A percentile compares a stretch with the other conserved stretches of the same genome.
Evolutionary conservation across 2,797 vertebrate genomes (phyloP).

Genomic region (Etheostoma nigrum): DNA sequence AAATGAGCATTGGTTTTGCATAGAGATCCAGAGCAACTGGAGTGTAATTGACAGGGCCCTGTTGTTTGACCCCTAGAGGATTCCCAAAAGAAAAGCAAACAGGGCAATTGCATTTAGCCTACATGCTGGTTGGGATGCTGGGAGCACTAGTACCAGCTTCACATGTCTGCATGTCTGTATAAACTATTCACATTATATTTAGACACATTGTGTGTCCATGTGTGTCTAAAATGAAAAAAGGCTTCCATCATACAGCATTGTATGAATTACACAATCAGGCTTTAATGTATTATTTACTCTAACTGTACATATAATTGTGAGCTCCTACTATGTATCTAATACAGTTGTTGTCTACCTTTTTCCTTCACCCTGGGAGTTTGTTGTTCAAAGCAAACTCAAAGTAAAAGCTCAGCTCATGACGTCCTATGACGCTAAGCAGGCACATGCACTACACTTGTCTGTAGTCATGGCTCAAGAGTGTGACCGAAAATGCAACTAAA

Average conservation of each 20-base stretch:
- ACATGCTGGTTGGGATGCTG: conserved; percentile 10
- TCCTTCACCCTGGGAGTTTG: conserved; percentile 19
- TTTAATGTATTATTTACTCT: conserved; percentile 8
- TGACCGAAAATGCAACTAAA: too few relatives aligned
- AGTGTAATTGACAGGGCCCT: conserved; percentile 60
- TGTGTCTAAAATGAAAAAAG: conserved; percentile 10
- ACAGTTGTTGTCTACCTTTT: conserved; percentile 10
- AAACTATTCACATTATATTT: conserved; percentile 7
- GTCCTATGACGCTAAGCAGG: conserved; percentile 51
- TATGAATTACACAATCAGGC: background rate
- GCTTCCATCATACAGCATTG: background rate
- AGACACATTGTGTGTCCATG: too few relatives aligned
- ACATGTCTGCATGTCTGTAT: conserved; percentile 23
- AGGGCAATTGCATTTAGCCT: conserved; percentile 61
- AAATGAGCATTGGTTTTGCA: conserved; percentile 56
- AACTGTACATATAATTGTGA: background rate
- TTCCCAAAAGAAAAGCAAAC: conserved; percentile 57
- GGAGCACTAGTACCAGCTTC: conserved; percentile 13
- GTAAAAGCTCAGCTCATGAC: conserved; percentile 42
- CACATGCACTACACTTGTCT: conserved; percentile 54
- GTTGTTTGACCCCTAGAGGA: conserved; percentile 44
- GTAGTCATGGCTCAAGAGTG: background rate
- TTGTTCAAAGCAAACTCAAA: conserved; percentile 37
- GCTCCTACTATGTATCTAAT: conserved; percentile 9
- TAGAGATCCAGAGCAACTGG: conserved; percentile 54